Percentiles rank a stretch among this genome's conserved stretches.
Conservation (phyloP, 2,888 invertebrate genomes). For the Gisinianus flammeolus region DNA sequence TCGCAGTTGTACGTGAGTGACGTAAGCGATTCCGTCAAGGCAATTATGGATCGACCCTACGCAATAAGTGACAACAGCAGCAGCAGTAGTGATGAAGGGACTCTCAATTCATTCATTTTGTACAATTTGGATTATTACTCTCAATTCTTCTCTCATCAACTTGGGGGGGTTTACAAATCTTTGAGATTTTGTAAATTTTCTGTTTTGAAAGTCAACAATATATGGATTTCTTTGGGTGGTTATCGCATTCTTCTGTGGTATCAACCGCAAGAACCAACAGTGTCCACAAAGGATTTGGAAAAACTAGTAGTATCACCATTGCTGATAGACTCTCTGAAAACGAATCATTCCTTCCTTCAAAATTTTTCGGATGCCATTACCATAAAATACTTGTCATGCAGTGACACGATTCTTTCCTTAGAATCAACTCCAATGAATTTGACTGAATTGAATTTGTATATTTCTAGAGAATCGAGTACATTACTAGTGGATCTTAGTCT, state of each 20-base stretch:
- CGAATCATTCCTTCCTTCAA: not conserved
- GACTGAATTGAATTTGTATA: slow-evolving; percentile 29
- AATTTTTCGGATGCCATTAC: not conserved
- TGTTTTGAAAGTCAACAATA: not conserved
- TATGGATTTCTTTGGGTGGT: not conserved
- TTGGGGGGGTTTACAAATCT: not conserved
- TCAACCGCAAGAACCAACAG: too few species aligned
- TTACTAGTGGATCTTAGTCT: slow-evolving; percentile 15
- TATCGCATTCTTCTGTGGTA: not conserved
- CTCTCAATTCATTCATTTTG: not conserved
- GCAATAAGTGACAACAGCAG: not conserved
- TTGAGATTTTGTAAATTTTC: slow-evolving; percentile 7
- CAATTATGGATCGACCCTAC: not conserved
- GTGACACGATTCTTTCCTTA: not conserved
- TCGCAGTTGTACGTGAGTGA: slow-evolving; percentile 13
- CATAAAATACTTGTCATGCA: slow-evolving; percentile 20
- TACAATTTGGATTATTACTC: slow-evolving; percentile 16
- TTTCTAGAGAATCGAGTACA: not conserved
- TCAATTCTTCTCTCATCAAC: not conserved
- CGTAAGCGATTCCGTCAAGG: not conserved
- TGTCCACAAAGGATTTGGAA: not conserved
- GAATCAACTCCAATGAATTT: slow-evolving; percentile 6
- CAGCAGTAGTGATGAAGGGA: not conserved
- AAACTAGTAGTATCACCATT: slow-evolving; percentile 22
- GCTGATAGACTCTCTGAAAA: not conserved